phyloP scores from a whole-genome alignment of 2,888 invertebrate genomes.

The Crossocerus cetratus region DNA sequence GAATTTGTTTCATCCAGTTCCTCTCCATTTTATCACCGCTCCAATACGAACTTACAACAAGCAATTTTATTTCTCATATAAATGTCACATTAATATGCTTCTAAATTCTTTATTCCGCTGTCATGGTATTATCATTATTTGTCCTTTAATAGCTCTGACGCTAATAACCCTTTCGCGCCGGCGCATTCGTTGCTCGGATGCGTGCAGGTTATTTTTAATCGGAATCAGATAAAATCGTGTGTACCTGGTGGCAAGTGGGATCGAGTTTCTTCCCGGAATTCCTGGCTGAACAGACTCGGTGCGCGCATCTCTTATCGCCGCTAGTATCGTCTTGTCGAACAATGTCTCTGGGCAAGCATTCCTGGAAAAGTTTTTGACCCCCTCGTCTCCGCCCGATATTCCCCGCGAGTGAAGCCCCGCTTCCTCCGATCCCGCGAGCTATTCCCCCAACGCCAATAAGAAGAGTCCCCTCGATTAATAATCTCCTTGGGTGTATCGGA shows the following conservation, averaged over 20 bases:
- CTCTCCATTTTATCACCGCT: too few species aligned
- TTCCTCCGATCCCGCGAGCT: neutral
- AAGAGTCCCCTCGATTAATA: too few species aligned
- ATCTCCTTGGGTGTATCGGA: too few species aligned
- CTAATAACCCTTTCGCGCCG: neutral
- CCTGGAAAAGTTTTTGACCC: neutral
- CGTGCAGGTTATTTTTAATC: slow-evolving; percentile 3
- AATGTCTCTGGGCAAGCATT: too few species aligned
- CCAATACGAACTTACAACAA: too few species aligned
- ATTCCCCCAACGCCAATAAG: too few species aligned
- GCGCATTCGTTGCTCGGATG: neutral
- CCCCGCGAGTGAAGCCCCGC: neutral
- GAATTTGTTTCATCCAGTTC: too few species aligned
- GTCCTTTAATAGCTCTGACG: neutral
- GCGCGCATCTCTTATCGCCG: too few species aligned
- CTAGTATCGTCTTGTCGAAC: too few species aligned
- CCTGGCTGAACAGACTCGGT: neutral
- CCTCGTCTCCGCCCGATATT: neutral
- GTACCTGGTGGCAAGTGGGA: neutral
- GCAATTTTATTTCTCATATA: too few species aligned
- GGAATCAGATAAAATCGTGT: slow-evolving; percentile 5
- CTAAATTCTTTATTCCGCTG: too few species aligned
- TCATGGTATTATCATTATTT: neutral
- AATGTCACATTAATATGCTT: too few species aligned
- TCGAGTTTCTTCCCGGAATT: slow-evolving; percentile 2